These are phyloP conservation scores for Meleagris gallopavo DNA, from an alignment of 2,113 vertebrate species.

Conservation along the genomic window DNA sequence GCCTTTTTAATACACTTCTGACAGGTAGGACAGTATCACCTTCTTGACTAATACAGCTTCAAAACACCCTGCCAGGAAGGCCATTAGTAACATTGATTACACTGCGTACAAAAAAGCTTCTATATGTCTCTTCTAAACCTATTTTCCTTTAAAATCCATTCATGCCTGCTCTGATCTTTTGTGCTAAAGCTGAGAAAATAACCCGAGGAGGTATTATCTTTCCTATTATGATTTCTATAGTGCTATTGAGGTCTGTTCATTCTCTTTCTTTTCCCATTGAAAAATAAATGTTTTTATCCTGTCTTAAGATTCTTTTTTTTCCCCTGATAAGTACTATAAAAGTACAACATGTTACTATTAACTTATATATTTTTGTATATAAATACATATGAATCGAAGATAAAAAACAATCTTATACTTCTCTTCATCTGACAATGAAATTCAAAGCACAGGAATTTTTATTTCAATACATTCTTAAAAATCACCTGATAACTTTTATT, in stretches of 20 bases:
- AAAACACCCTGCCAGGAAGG: slow-evolving; percentile 58
- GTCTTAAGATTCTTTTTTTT: neutral
- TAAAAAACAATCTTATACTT: neutral
- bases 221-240: slow-evolving; percentile 58
- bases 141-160: slow-evolving; percentile 71
- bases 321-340: neutral
- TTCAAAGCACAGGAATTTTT: neutral
- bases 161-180: slow-evolving; percentile 59
- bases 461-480: neutral
- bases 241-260: slow-evolving; percentile 18
- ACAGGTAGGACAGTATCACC: slow-evolving; percentile 36
- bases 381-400: neutral
- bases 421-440: neutral
- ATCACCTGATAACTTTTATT: neutral
- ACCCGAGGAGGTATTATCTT: slow-evolving; percentile 57
- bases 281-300: slow-evolving; percentile 44
- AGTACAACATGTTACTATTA: neutral
- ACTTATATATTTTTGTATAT: neutral
- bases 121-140: slow-evolving; percentile 43
- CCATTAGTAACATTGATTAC: slow-evolving; percentile 71
- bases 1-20: slow-evolving; percentile 59
- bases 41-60: slow-evolving; percentile 60
- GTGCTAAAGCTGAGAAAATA: slow-evolving; percentile 62
- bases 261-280: slow-evolving; percentile 52
- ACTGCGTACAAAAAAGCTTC: slow-evolving; percentile 41